phyloP scores from a whole-genome alignment of 2,113 vertebrate genomes.

The Rhabdomys dilectus region DNA sequence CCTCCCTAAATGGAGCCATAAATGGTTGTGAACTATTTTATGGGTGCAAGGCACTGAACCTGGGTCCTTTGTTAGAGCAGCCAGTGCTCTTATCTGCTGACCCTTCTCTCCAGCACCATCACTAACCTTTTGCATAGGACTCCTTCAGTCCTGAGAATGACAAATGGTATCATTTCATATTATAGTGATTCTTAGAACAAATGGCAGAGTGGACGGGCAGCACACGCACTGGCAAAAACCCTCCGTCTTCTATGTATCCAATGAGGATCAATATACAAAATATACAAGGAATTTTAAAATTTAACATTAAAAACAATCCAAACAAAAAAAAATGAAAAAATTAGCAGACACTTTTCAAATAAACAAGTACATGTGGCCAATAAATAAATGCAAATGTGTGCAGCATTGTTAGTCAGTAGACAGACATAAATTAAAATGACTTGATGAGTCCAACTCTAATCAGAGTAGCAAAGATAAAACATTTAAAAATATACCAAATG shows the following conservation, averaged over 20 bases:
- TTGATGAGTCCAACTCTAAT: background rate
- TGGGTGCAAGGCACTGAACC: background rate
- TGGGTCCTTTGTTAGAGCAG: background rate
- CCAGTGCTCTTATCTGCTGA: background rate
- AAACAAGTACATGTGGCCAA: background rate
- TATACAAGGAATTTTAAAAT: background rate
- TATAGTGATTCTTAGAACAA: background rate
- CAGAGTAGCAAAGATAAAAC: background rate
- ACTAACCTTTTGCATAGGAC: background rate
- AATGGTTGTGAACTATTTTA: no score
- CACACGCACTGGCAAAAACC: background rate
- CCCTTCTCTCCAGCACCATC: background rate
- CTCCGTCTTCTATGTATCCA: background rate
- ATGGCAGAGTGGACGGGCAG: background rate
- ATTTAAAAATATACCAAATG: background rate
- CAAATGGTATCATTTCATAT: background rate
- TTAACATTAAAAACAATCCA: background rate
- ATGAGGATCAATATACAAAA: background rate
- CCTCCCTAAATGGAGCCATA: background rate
- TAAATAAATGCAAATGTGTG: background rate
- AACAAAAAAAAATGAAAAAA: background rate
- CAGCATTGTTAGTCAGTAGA: background rate
- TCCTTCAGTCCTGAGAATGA: background rate
- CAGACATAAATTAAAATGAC: background rate
- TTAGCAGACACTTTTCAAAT: background rate